Evolutionary conservation across 1,140 invertebrate species (phyloP).

Genomic region (Leptopilina boulardi): DNA sequence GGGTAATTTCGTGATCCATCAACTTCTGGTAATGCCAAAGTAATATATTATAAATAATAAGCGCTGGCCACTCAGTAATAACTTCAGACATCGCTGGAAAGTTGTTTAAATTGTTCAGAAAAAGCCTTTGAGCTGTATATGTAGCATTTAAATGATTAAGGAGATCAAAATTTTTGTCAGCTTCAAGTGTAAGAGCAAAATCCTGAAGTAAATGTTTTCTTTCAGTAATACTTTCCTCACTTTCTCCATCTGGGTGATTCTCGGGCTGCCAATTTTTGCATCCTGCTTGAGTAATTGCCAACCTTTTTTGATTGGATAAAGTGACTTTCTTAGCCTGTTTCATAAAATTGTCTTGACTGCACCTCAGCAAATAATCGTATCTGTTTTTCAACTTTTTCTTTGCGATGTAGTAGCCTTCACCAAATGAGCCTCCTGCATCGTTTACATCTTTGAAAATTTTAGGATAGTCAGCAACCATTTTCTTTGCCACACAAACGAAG

Average conservation of each 20-base stretch:
- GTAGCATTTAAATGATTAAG: not conserved
- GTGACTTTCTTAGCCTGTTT: not conserved
- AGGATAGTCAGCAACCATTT: not conserved
- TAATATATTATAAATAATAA: not conserved
- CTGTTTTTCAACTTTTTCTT: not conserved
- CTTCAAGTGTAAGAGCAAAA: not conserved
- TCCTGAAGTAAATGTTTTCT: not conserved
- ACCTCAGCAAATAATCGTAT: not conserved
- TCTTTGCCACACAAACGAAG: not conserved
- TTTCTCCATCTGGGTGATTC: not conserved
- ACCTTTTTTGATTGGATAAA: not conserved
- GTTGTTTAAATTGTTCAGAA: not conserved
- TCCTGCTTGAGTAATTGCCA: not conserved
- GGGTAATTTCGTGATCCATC: not conserved
- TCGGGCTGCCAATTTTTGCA: not conserved
- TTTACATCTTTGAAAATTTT: not conserved
- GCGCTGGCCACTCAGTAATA: not conserved
- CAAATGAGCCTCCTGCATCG: not conserved
- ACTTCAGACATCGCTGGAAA: not conserved
- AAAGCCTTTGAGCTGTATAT: not conserved
- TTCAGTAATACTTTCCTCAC: not conserved
- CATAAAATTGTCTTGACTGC: not conserved
- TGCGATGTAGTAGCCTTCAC: not conserved
- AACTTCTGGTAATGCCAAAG: not conserved
- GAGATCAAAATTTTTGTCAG: not conserved